Evolutionary conservation across 92 coral and sea anemone species (phyloP), one percentile per base, ranked within the genome.

Genomic region (Bergia puertoricense): DNA sequence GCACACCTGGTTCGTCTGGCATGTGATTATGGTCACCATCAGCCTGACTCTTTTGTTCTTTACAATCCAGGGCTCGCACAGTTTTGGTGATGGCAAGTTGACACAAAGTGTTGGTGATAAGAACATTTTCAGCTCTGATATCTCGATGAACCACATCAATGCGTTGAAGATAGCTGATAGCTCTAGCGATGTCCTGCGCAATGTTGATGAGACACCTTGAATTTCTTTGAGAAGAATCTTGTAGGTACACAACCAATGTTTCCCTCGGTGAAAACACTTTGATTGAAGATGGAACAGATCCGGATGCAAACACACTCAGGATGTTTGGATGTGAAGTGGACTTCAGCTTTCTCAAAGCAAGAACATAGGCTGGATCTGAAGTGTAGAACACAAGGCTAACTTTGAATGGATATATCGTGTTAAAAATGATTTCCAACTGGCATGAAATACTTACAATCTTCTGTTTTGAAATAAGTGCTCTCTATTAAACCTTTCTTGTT

Each of bases 1-100:
- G 85, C 5, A 57, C 16, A 14, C 6, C 36, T 7, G 23, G 16
- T 23, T 39, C 46, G 6, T 81, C 85, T 81, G 85, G 50, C 6
- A 81, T 3, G 42, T 81, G 68, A 54, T 10, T 79, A 9, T 78
- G 82, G 40, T 22, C 65, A 7, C 66, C 45, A 6, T 40, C 37
- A 14, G 51, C 6, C 37, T 7, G 38, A 62, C 15, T 38, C 18
- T 81, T 54, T 0, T 81, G 36, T 62, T 66, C 74, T 57, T 81
- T 62, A 41, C 13, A 81, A 41, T 62, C 74, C 74, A 81, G 16
- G 22, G 73, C 85, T 5, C 85, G 85, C 6, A 40, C 85, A 62
- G 38, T 14, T 23, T 81, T 62, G 73, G 85, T 81, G 73, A 81
- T 81, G 39, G 74, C 85, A 62, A 81, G n/a, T 81, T 81, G 85